Evolutionary conservation across 2,113 vertebrate species (phyloP).

Genomic region (Osmerus eperlanus): DNA sequence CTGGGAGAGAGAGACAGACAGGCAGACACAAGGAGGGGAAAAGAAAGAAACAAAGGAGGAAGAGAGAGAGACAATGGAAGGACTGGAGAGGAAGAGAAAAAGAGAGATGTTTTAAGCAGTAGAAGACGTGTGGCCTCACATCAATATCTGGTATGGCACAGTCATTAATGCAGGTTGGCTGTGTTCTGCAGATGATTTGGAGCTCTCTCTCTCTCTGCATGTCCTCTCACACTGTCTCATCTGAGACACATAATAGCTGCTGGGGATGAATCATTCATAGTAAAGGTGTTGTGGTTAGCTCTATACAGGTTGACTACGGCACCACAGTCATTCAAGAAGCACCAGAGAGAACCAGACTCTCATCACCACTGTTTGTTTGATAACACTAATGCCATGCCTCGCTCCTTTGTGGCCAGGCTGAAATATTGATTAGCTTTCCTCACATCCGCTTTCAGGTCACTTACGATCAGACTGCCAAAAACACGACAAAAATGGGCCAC

Average conservation of each 20-base stretch:
- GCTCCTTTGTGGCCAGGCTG: slow-evolving; percentile 7
- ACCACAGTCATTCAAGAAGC: slow-evolving; percentile 16
- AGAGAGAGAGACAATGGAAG: too few species aligned
- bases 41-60: background rate
- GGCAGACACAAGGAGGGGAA: background rate
- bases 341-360: slow-evolving; percentile 7
- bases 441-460: slow-evolving; percentile 37
- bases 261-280: slow-evolving; percentile 45
- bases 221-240: slow-evolving; percentile 16
- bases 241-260: slow-evolving; percentile 40
- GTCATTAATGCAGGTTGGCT: slow-evolving; percentile 22
- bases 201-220: slow-evolving; percentile 1
- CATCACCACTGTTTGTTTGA: slow-evolving; percentile 25
- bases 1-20: background rate
- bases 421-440: slow-evolving; percentile 44
- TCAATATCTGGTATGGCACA: background rate
- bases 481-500: too few species aligned
- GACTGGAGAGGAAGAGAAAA: background rate
- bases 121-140: background rate
- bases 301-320: too few species aligned
- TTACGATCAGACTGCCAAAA: background rate
- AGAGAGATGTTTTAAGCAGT: background rate
- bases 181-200: slow-evolving; percentile 28
- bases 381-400: slow-evolving; percentile 19
- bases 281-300: slow-evolving; percentile 34